These are phyloP conservation scores for Fregetta grallaria DNA, from an alignment of 2,113 vertebrate species.

Conservation along the genomic window DNA sequence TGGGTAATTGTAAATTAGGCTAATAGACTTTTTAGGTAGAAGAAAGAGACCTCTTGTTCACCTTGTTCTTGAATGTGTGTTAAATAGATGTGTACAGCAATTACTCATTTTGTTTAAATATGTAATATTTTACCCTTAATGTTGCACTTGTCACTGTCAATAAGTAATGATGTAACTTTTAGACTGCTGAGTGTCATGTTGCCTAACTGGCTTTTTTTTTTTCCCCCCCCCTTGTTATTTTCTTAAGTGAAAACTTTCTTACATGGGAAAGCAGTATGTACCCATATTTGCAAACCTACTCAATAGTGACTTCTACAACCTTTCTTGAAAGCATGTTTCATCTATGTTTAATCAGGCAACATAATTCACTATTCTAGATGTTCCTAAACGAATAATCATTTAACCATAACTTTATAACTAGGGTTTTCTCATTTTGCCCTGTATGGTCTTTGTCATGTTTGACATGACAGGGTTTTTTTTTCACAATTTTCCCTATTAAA, in stretches of 20 bases:
- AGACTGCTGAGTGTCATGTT: not conserved
- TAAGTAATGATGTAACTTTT: not conserved
- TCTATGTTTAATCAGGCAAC: not conserved
- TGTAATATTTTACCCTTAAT: not conserved
- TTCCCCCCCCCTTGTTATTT: not conserved
- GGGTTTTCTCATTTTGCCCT: not conserved
- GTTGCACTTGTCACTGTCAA: not conserved
- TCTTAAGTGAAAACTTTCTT: not conserved
- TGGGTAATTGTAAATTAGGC: slow-evolving; percentile 52
- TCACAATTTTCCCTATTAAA: not conserved
- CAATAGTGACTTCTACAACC: not conserved
- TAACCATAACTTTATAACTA: not conserved
- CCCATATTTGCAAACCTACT: not conserved
- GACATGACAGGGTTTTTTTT: not conserved
- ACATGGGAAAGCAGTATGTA: not conserved
- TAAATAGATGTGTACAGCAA: not conserved
- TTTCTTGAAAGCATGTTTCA: not conserved
- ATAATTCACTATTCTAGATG: not conserved
- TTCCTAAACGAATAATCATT: not conserved
- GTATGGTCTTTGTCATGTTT: not conserved
- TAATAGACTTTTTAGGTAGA: slow-evolving; percentile 14
- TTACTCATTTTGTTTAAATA: slow-evolving; percentile 17
- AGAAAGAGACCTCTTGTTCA: not conserved
- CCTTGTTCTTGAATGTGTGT: not conserved
- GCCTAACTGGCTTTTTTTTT: not conserved